Conservation (phyloP, 2,113 vertebrate genomes). For the Melanocharis versteri region DNA sequence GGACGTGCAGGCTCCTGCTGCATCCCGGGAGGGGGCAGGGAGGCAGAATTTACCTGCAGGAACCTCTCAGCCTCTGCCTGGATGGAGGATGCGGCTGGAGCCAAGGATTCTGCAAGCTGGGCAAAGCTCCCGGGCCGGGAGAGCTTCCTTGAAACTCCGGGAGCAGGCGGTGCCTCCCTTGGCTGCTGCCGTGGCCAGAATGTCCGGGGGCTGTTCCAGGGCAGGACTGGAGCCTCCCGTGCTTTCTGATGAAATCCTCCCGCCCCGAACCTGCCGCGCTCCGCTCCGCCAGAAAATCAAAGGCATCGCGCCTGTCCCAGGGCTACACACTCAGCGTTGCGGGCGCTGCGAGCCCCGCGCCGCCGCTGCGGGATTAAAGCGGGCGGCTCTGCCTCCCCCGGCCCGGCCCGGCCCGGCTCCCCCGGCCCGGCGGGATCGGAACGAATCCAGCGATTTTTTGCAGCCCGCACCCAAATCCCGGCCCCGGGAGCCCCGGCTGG, state of each 20-base stretch:
- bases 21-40: not conserved
- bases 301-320: slow-evolving; percentile 49
- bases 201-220: slow-evolving; percentile 61
- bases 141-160: slow-evolving; percentile 51
- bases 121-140: slow-evolving; percentile 10
- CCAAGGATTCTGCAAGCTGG: slow-evolving; percentile 48
- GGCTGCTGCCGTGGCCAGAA: slow-evolving; percentile 56
- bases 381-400: not conserved
- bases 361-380: slow-evolving; percentile 1
- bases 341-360: slow-evolving; percentile 14
- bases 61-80: not conserved
- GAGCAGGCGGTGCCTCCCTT: slow-evolving; percentile 57
- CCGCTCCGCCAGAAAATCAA: slow-evolving; percentile 58
- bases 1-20: not conserved
- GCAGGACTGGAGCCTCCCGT: slow-evolving; percentile 64
- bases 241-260: slow-evolving; percentile 62
- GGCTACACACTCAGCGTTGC: slow-evolving; percentile 64
- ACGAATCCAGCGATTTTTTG: not conserved
- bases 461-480: not conserved
- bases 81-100: not conserved
- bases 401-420: not conserved
- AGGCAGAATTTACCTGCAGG: slow-evolving; percentile 35
- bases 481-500: not conserved
- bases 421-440: not conserved
- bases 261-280: slow-evolving; percentile 47